These are phyloP conservation scores for Limonius californicus DNA, from an alignment of 1,140 invertebrate genomes.

Conservation along the genomic window DNA sequence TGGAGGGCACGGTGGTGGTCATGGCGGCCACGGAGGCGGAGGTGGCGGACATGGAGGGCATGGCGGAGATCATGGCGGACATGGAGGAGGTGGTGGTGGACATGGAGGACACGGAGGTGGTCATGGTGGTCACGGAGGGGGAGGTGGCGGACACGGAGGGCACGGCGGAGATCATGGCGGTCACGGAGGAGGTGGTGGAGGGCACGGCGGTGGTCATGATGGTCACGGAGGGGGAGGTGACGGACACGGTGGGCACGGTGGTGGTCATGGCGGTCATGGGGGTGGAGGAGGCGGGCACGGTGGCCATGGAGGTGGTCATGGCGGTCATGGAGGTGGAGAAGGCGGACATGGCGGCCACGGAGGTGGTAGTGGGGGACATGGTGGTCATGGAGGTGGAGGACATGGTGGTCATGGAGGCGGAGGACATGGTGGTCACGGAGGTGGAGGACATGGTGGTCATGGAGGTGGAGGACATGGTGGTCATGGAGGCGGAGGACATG, in stretches of 20 bases:
- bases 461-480: conserved; percentile 18
- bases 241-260: conserved; percentile 15
- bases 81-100: too few species aligned
- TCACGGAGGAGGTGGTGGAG: too few species aligned
- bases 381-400: background rate
- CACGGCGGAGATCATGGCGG: too few species aligned
- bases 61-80: too few species aligned
- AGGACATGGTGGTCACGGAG: too few species aligned
- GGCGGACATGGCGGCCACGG: conserved; percentile 15
- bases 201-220: too few species aligned
- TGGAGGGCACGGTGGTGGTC: too few species aligned
- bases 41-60: too few species aligned
- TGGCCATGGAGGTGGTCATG: conserved; percentile 12
- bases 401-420: conserved; percentile 18
- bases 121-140: conserved; percentile 18
- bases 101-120: too few species aligned
- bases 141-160: too few species aligned
- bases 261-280: background rate
- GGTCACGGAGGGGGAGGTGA: background rate
- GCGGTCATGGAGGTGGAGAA: background rate
- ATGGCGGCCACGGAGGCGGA: too few species aligned
- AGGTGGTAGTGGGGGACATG: background rate
- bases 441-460: conserved; percentile 18
- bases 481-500: conserved; percentile 14
- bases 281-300: conserved; percentile 5